Conservation (phyloP, 2,113 vertebrate genomes). For the Terrapene triunguis region DNA sequence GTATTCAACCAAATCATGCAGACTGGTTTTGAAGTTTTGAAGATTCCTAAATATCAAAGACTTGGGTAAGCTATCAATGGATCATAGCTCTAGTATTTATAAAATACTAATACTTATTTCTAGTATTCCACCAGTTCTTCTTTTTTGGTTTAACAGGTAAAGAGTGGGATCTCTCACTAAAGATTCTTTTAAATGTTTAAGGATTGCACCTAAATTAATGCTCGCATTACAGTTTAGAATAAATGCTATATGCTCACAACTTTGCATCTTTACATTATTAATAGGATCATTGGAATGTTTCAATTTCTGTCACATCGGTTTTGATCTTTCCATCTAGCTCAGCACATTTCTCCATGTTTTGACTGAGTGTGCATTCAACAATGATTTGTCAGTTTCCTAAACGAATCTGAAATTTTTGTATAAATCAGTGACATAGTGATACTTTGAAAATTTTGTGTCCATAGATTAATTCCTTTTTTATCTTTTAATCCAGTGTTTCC, state of each 20-base stretch:
- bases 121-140: not conserved
- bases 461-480: slow-evolving; percentile 63
- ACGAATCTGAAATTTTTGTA: slow-evolving; percentile 77
- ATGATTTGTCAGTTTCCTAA: slow-evolving; percentile 76
- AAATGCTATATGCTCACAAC: slow-evolving; percentile 56
- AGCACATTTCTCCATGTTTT: slow-evolving; percentile 55
- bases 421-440: slow-evolving; percentile 72
- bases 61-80: not conserved
- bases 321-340: slow-evolving; percentile 65
- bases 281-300: slow-evolving; percentile 58
- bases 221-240: slow-evolving; percentile 54
- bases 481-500: slow-evolving; percentile 53
- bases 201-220: slow-evolving; percentile 45
- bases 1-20: not conserved
- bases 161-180: not conserved
- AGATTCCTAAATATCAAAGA: not conserved
- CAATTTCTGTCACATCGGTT: slow-evolving; percentile 29
- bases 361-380: slow-evolving; percentile 67
- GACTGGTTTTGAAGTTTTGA: not conserved
- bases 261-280: slow-evolving; percentile 72
- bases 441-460: slow-evolving; percentile 78
- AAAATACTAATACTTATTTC: not conserved
- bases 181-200: not conserved
- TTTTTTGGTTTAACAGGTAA: not conserved
- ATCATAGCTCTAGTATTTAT: not conserved